These are phyloP conservation scores for Trissolcus brochymenae DNA, from an alignment of 2,888 invertebrate species.

Conservation along the genomic window DNA sequence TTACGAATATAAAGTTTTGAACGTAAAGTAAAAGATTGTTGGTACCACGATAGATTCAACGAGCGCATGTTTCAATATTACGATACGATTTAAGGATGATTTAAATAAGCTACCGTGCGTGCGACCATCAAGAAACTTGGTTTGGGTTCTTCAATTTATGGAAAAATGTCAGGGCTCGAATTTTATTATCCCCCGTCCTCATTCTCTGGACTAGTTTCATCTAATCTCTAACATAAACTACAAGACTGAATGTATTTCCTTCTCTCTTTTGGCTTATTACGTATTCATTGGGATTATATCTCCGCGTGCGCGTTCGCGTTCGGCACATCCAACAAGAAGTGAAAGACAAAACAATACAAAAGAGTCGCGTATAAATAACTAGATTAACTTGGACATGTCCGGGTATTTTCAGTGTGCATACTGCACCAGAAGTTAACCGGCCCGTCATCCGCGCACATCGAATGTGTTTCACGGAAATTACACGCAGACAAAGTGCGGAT, in stretches of 20 bases:
- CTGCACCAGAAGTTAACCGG: constrained; percentile 41
- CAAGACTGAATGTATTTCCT: constrained; percentile 58
- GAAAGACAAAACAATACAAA: constrained; percentile 57
- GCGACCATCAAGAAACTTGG: constrained; percentile 60
- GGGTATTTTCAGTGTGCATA: constrained; percentile 45
- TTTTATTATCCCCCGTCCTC: constrained; percentile 56
- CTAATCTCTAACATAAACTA: constrained; percentile 58
- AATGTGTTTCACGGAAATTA: constrained; percentile 52
- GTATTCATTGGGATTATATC: constrained; percentile 58
- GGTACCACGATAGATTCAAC: constrained; percentile 38
- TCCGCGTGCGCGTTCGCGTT: constrained; percentile 49
- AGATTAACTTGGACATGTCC: constrained; percentile 54
- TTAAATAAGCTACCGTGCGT: constrained; percentile 67
- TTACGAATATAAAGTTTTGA: background rate
- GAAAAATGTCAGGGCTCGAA: constrained; percentile 64
- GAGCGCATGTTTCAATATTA: constrained; percentile 67
- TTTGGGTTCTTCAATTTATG: constrained; percentile 68
- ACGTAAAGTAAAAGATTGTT: constrained; percentile 30
- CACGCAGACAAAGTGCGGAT: constrained; percentile 40
- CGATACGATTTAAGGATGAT: constrained; percentile 67
- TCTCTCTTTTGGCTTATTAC: constrained; percentile 54
- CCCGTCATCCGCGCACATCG: constrained; percentile 44
- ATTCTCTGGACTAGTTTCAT: constrained; percentile 54
- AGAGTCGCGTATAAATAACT: constrained; percentile 56
- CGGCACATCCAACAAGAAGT: constrained; percentile 52